Evolutionary conservation across 2,888 invertebrate species (phyloP).

Genomic region (Mylabris sibirica): DNA sequence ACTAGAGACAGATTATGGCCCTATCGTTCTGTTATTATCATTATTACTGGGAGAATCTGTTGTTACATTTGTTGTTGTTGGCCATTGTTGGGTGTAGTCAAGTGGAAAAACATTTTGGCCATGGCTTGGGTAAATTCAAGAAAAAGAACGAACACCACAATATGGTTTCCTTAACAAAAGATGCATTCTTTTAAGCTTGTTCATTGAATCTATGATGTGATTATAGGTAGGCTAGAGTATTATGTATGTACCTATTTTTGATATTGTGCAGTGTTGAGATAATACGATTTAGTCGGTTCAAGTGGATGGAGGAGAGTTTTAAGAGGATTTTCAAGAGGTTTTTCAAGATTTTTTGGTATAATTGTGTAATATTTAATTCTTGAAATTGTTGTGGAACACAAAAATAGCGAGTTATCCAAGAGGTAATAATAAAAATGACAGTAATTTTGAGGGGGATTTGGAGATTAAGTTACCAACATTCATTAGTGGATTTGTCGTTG

Average conservation of each 20-base stretch:
- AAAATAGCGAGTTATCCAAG: background rate
- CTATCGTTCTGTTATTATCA: slow-evolving; percentile 19
- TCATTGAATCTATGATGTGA: slow-evolving; percentile 6
- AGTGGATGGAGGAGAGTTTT: slow-evolving; percentile 26
- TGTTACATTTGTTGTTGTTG: background rate
- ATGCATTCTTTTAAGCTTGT: background rate
- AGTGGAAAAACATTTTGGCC: slow-evolving; percentile 31
- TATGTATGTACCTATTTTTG: slow-evolving; percentile 10
- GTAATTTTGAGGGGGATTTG: too few species aligned
- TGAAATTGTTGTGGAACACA: background rate
- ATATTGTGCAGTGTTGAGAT: slow-evolving; percentile 2
- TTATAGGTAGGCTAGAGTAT: background rate
- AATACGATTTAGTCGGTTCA: slow-evolving; percentile 27
- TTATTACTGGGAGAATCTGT: slow-evolving; percentile 21
- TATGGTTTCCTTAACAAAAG: background rate
- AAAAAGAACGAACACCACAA: slow-evolving; percentile 13
- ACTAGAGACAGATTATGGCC: slow-evolving; percentile 22
- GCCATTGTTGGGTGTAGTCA: slow-evolving; percentile 20
- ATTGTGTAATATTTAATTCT: slow-evolving; percentile 23
- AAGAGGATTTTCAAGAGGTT: slow-evolving; percentile 30
- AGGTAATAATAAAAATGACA: too few species aligned
- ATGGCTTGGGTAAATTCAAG: slow-evolving; percentile 16
- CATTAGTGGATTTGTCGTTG: too few species aligned
- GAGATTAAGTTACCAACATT: too few species aligned
- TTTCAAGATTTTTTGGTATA: slow-evolving; percentile 15